Percentiles rank a stretch among this genome's conserved stretches.
These are phyloP conservation scores for Holothuria glaberrima DNA, from an alignment of 35 echinoderm and acorn worm species.

Conservation along the genomic window DNA sequence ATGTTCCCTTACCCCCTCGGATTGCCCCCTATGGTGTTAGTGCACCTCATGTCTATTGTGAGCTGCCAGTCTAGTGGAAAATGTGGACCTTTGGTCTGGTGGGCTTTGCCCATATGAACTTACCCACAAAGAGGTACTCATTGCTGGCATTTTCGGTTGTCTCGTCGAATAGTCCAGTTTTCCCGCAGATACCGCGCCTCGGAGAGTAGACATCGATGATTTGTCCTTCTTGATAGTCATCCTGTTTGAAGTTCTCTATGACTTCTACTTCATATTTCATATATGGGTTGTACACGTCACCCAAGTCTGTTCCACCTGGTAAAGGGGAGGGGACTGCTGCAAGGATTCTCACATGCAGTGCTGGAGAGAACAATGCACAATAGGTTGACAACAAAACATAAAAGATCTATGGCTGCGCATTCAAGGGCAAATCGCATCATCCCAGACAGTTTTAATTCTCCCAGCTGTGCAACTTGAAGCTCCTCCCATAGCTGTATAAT, in stretches of 20 bases:
- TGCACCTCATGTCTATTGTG: too few species aligned
- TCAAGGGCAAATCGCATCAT: too few species aligned
- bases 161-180: not conserved
- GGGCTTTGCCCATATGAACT: too few species aligned
- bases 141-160: not conserved
- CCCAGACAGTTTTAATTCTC: too few species aligned
- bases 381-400: too few species aligned
- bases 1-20: not conserved
- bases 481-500: too few species aligned
- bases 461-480: too few species aligned
- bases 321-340: not conserved
- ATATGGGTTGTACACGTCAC: not conserved
- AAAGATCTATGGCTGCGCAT: too few species aligned
- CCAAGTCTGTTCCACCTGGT: not conserved
- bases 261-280: not conserved
- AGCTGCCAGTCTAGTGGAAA: too few species aligned
- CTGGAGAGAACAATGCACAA: not conserved
- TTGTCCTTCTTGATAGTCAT: not conserved
- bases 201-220: not conserved
- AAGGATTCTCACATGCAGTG: not conserved
- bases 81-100: too few species aligned
- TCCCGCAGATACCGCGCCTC: not conserved
- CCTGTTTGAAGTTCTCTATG: not conserved
- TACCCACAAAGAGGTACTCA: constrained; percentile 10
- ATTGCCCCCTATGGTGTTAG: too few species aligned